Conservation (phyloP, 2,797 vertebrate species). For the Enteromius viviparus region DNA sequence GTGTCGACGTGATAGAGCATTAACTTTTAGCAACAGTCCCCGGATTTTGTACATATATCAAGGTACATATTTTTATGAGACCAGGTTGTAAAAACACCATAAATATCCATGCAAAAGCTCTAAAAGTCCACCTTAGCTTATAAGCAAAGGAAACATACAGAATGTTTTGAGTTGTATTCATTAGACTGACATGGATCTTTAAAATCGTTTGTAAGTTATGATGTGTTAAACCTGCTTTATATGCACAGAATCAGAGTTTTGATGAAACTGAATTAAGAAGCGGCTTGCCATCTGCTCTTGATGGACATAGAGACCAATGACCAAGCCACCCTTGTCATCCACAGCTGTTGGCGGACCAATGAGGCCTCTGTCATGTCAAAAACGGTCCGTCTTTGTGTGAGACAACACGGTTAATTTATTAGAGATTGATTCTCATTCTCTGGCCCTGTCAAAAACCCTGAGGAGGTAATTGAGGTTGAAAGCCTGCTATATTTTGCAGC, state of each 20-base stretch:
- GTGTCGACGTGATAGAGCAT: too few species aligned
- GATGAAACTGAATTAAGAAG: conserved; percentile 26
- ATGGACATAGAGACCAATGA: conserved; percentile 58
- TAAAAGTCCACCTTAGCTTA: neutral
- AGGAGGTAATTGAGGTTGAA: conserved; percentile 67
- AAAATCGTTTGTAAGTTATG: neutral
- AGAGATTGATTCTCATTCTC: conserved; percentile 63
- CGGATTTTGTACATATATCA: too few species aligned
- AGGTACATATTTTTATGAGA: too few species aligned
- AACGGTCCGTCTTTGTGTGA: conserved; percentile 48
- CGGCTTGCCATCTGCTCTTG: conserved; percentile 54
- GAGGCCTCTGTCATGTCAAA: conserved; percentile 52
- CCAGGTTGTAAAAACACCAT: too few species aligned
- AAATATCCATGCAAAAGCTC: neutral
- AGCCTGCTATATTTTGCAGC: conserved; percentile 54
- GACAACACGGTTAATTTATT: conserved; percentile 60
- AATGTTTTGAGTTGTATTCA: neutral
- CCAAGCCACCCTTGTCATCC: conserved; percentile 59
- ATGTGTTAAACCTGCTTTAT: neutral
- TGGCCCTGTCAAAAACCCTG: conserved; percentile 53
- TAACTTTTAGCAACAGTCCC: too few species aligned
- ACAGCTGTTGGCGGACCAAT: conserved; percentile 56
- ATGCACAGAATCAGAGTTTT: neutral
- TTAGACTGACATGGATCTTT: neutral
- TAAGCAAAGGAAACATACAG: neutral